Base-by-base conservation (phyloP, 2,113 vertebrate genomes). In the Pachyramphus minor region DNA sequence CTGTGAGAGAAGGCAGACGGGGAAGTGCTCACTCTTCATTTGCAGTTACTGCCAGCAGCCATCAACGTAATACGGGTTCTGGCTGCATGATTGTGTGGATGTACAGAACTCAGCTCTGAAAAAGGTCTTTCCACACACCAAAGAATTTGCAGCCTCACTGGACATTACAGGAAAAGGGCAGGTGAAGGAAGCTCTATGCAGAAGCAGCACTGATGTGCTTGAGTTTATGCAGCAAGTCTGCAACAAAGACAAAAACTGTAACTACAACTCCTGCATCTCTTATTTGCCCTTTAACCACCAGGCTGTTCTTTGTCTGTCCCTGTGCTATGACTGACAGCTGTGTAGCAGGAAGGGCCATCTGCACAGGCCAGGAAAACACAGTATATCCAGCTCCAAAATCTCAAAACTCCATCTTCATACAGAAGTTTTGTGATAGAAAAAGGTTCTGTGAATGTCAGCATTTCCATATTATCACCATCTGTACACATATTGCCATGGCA, bases 401-500 rank as follows among this genome's bases (percentile, higher is more conserved):
- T 86, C 75, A 47, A 83, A 87, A 47, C 56, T 76, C 69, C 66
- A 82, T 94, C 93, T 93, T 90, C 35, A 63, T 53, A 79, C 37
- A 13, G 73, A 80, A 92, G 63, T 92, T 91, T 53, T 84, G 68
- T n/a, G 93, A 93, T 19, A 91, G 86, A 91, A 94, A 64, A 93
- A 90, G 89, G 73, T 92, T 93, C 59, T 79, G 83, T 80, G 86
- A 91, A 90, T 85, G 87, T 93, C 93, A 96, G 82, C 60, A 89
- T 95, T 96, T 96, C 95, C 91, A 67, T 94, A 87, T 93, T 89
- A 96, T 85, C 80, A 77, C 76, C 1, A 23, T 83, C 80, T 90
- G 87, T 95, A 92, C 80, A 58, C 50, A 89, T 90, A 92, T 37
- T 90, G 67, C 82, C 66, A 41, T 2, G 19, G 75, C 80, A 88